Conservation (phyloP, 1,140 invertebrate species). For the Pseudomyrmex flavicornis region DNA sequence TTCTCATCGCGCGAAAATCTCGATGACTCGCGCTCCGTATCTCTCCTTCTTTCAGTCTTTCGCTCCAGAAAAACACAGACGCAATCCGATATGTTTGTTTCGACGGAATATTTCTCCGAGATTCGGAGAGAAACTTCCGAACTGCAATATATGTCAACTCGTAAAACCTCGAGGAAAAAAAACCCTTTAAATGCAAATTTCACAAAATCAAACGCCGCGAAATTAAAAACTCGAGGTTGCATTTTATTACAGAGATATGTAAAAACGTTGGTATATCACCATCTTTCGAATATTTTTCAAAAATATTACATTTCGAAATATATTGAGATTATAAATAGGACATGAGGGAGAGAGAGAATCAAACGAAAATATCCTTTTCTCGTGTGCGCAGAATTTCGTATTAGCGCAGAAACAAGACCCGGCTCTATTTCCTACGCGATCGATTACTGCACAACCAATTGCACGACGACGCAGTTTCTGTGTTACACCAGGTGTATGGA, state of each 20-base stretch:
- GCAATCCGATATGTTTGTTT: background rate
- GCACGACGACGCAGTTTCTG: conserved; percentile 25
- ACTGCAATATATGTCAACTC: background rate
- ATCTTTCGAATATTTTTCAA: background rate
- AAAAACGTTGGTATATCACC: background rate
- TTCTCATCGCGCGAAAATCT: conserved; percentile 26
- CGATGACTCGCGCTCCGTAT: background rate
- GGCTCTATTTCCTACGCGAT: conserved; percentile 31
- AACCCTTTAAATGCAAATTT: background rate
- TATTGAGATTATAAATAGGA: conserved; percentile 14
- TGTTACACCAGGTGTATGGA: background rate
- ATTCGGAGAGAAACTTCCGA: background rate
- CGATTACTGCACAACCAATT: conserved; percentile 22
- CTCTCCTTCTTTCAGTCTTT: background rate
- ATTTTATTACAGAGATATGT: background rate
- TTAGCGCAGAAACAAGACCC: conserved; percentile 2
- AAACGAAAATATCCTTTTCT: conserved; percentile 32
- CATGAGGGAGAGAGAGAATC: background rate
- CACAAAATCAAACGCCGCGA: background rate
- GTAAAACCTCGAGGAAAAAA: background rate
- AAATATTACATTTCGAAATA: background rate
- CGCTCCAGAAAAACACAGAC: background rate
- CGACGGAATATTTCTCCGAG: conserved; percentile 1
- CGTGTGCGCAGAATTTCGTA: background rate
- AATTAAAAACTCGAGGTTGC: background rate